A percentile compares a stretch with the other conserved stretches of the same genome.
Evolutionary conservation across 2,113 vertebrate species (phyloP).

Genomic region (Phodopus roborovskii): DNA sequence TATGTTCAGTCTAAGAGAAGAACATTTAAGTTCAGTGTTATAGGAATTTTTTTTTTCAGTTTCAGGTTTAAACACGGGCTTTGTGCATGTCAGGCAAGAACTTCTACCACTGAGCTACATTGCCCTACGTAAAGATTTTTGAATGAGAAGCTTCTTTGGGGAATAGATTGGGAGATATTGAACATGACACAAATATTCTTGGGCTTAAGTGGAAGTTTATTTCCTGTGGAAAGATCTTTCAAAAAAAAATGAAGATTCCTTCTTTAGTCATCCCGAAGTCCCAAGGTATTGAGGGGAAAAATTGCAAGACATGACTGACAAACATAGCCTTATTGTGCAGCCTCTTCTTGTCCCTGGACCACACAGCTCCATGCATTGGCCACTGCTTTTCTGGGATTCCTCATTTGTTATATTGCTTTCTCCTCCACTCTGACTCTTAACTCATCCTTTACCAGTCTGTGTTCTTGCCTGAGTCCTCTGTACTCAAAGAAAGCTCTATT

Average conservation of each 20-base stretch:
- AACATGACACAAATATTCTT: neutral
- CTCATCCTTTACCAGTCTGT: neutral
- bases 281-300: neutral
- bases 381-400: neutral
- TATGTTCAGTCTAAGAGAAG: neutral
- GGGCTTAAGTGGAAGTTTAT: neutral
- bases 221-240: conserved; percentile 31
- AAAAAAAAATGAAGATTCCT: conserved; percentile 12
- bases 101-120: neutral
- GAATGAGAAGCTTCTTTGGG: neutral
- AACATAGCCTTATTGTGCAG: neutral
- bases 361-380: neutral
- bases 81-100: neutral
- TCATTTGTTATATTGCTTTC: neutral
- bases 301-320: neutral
- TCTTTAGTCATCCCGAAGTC: neutral
- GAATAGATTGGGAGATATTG: neutral
- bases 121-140: neutral
- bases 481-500: neutral
- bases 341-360: neutral
- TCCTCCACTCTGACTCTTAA: neutral
- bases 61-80: neutral
- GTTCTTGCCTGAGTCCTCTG: neutral
- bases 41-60: neutral
- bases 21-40: neutral